Conservation (phyloP, 2,797 vertebrate genomes). For the Epinephelus awoara region DNA sequence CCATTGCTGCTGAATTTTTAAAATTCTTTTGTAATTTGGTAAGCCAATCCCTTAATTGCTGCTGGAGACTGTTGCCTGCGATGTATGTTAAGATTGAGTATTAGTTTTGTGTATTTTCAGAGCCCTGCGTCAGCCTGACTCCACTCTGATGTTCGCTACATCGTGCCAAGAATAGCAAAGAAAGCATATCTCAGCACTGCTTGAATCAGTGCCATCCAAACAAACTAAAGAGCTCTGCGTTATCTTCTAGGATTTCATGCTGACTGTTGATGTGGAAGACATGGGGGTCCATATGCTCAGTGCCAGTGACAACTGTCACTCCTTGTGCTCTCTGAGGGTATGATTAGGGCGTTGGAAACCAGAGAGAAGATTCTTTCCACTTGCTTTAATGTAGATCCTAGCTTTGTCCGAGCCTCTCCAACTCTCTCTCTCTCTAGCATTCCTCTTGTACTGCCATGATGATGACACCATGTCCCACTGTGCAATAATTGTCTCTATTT, state of each 20-base stretch:
- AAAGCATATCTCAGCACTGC: constrained; percentile 51
- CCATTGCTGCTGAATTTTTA: constrained; percentile 3
- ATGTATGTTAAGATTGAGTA: constrained; percentile 29
- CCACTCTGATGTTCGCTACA: constrained; percentile 27
- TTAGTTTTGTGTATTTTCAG: constrained; percentile 59
- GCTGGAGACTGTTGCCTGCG: constrained; percentile 27
- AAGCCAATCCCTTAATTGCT: constrained; percentile 39
- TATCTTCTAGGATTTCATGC: constrained; percentile 75
- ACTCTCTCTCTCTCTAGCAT: constrained; percentile 53
- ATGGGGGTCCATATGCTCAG: constrained; percentile 50
- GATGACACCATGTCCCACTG: constrained; percentile 51
- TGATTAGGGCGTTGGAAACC: constrained; percentile 47
- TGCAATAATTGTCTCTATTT: constrained; percentile 59
- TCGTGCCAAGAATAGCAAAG: constrained; percentile 76
- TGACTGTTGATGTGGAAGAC: constrained; percentile 66
- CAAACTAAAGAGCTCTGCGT: constrained; percentile 55
- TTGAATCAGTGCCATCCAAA: constrained; percentile 48
- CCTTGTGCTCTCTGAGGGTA: constrained; percentile 31
- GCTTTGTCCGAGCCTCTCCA: constrained; percentile 41
- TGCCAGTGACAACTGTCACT: constrained; percentile 71
- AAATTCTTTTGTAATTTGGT: constrained; percentile 30
- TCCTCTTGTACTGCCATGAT: constrained; percentile 49
- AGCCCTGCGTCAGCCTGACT: constrained; percentile 24
- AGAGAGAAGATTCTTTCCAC: constrained; percentile 58
- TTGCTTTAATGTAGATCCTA: constrained; percentile 46